These are phyloP conservation scores for Tachyglossus aculeatus DNA, from an alignment of 2,797 vertebrate species.

Conservation along the genomic window DNA sequence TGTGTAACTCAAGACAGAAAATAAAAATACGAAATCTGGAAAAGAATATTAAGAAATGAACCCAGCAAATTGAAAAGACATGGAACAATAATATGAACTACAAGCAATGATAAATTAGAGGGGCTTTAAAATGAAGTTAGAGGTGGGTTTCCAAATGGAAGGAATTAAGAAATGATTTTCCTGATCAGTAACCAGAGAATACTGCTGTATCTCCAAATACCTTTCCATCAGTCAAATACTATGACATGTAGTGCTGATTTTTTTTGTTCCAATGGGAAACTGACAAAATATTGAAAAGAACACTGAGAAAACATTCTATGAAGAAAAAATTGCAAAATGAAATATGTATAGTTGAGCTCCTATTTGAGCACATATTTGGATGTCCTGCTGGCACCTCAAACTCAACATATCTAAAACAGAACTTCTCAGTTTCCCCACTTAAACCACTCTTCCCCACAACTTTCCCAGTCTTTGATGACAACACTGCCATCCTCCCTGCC, in stretches of 20 bases:
- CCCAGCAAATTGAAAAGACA: conserved; percentile 13
- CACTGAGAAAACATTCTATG: too few species aligned
- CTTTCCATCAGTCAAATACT: neutral
- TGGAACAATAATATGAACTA: neutral
- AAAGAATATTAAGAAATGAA: conserved; percentile 27
- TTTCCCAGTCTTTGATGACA: too few species aligned
- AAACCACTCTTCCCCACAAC: too few species aligned
- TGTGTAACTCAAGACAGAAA: conserved; percentile 51
- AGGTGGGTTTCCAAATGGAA: neutral
- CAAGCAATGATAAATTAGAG: neutral
- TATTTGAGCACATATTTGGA: too few species aligned
- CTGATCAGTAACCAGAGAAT: neutral
- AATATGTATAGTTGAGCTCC: too few species aligned
- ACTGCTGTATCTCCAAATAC: neutral
- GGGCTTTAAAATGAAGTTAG: neutral
- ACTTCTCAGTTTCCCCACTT: too few species aligned
- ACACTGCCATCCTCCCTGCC: too few species aligned
- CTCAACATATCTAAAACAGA: too few species aligned
- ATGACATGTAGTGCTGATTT: neutral
- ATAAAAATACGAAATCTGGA: conserved; percentile 42
- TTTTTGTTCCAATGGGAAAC: neutral
- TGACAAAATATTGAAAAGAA: too few species aligned
- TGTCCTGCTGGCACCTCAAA: too few species aligned
- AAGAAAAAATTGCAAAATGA: too few species aligned
- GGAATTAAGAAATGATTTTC: conserved; percentile 26